Conservation (phyloP, 2,113 vertebrate species). For the Python bivittatus region DNA sequence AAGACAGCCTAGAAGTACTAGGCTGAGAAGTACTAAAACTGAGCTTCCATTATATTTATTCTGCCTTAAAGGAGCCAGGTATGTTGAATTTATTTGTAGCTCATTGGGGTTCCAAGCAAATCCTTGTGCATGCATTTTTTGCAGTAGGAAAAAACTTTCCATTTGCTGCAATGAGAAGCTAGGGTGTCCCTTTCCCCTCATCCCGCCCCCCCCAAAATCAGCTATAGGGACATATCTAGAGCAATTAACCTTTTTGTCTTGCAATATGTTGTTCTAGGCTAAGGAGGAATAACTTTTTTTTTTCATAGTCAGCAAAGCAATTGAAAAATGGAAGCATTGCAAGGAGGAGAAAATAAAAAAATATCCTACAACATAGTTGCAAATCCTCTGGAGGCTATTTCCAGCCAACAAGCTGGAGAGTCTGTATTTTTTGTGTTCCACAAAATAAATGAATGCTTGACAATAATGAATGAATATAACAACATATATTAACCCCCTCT, state of each 20-base stretch:
- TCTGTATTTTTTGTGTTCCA: not conserved
- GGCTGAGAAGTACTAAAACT: not conserved
- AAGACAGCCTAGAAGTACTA: not conserved
- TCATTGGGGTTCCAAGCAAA: not conserved
- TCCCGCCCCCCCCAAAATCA: rapidly evolving
- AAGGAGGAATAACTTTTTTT: not conserved
- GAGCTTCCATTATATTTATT: not conserved
- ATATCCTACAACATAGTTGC: not conserved
- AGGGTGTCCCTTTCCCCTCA: not conserved
- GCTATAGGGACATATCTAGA: not conserved
- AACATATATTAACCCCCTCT: not conserved
- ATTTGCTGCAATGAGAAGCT: not conserved
- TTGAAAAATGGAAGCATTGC: not conserved
- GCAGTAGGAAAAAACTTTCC: not conserved
- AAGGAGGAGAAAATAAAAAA: not conserved
- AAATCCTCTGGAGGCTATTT: not conserved
- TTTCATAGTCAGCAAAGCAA: not conserved
- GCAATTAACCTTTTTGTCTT: not conserved
- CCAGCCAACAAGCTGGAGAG: not conserved
- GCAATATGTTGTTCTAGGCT: not conserved
- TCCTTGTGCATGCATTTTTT: not conserved
- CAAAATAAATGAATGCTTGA: not conserved
- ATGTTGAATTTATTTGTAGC: not conserved
- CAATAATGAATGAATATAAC: not conserved
- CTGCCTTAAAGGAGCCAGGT: not conserved